phyloP scores from a whole-genome alignment of 2,113 vertebrate species.

The Calypte anna region DNA sequence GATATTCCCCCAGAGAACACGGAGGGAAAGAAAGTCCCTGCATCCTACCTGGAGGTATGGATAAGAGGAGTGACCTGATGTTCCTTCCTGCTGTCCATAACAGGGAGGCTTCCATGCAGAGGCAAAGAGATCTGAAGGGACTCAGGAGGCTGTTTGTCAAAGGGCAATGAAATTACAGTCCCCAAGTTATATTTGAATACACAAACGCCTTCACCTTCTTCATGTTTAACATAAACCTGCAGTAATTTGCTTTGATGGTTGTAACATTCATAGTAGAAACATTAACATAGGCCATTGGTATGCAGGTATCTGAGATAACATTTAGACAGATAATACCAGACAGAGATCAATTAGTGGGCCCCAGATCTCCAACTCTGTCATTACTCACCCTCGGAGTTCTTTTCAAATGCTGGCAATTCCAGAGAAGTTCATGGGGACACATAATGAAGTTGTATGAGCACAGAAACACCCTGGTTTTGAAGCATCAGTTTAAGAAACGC shows the following conservation, averaged over 20 bases:
- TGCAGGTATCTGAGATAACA: background rate
- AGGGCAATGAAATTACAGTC: background rate
- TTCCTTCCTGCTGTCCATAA: rapidly evolving
- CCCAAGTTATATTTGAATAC: background rate
- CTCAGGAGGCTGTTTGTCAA: background rate
- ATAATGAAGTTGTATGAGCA: background rate
- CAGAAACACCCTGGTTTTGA: background rate
- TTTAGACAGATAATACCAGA: background rate
- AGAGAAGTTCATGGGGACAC: background rate
- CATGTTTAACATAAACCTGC: background rate
- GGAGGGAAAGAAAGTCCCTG: background rate
- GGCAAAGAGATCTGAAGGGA: background rate
- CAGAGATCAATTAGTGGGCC: background rate
- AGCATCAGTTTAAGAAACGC: background rate
- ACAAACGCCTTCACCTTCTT: background rate
- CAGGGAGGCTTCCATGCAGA: background rate
- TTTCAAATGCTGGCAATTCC: background rate
- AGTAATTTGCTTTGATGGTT: background rate
- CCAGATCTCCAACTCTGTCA: background rate
- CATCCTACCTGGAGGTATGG: background rate
- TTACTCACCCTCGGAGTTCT: background rate
- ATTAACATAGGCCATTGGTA: background rate
- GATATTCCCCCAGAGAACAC: background rate
- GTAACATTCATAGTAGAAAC: background rate
- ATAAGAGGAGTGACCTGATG: background rate